phyloP scores from a whole-genome alignment of 2,888 invertebrate species.

The Nebria brevicollis region DNA sequence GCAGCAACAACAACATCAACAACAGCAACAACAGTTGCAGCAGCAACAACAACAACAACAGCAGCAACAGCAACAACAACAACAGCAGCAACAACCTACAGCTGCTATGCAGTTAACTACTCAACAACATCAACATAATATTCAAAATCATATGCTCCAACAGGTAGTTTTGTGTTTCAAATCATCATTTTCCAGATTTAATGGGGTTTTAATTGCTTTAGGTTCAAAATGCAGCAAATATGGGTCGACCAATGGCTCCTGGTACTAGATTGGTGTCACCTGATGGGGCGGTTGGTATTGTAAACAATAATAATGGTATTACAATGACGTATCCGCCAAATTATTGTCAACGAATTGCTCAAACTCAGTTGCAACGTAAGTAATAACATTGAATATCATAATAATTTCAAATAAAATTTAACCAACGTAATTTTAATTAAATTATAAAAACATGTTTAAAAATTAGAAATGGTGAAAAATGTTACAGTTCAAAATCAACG shows the following conservation, averaged over 20 bases:
- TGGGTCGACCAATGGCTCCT: constrained; percentile 67
- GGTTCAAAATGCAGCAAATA: constrained; percentile 74
- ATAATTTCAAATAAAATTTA: neutral
- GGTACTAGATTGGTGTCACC: constrained; percentile 67
- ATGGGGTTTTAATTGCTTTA: constrained; percentile 51
- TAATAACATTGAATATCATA: constrained; percentile 12
- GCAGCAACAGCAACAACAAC: constrained; percentile 49
- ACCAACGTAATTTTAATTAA: neutral
- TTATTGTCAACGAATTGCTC: constrained; percentile 58
- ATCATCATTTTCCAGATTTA: neutral
- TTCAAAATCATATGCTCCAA: constrained; percentile 68
- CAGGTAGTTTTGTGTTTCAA: constrained; percentile 56
- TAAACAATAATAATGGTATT: constrained; percentile 72
- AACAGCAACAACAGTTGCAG: neutral
- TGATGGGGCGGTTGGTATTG: constrained; percentile 74
- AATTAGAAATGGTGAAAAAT: neutral
- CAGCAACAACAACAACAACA: constrained; percentile 24
- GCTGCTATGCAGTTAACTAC: constrained; percentile 49
- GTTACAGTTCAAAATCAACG: constrained; percentile 61
- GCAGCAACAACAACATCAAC: constrained; percentile 35
- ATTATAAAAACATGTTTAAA: neutral
- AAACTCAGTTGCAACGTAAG: constrained; percentile 58
- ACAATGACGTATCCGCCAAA: constrained; percentile 67
- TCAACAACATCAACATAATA: constrained; percentile 59
- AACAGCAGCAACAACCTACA: constrained; percentile 51